Evolutionary conservation across 1,140 invertebrate genomes (phyloP).

Genomic region (Sipha flava): DNA sequence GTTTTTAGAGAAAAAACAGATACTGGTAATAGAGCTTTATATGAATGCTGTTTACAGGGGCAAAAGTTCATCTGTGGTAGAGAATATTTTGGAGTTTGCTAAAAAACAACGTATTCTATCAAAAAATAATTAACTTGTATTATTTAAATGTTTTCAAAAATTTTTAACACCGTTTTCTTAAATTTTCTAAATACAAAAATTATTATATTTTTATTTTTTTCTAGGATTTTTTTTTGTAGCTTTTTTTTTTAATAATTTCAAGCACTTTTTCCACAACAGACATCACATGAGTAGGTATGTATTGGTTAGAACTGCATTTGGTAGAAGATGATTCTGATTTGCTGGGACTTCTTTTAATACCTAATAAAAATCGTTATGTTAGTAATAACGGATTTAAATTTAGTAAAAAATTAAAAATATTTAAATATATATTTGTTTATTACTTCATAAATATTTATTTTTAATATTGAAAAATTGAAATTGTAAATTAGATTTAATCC

Average conservation of each 20-base stretch:
- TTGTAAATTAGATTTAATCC: too few relatives aligned
- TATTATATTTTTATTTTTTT: constrained; percentile 39
- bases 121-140: constrained; percentile 92
- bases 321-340: constrained; percentile 51
- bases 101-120: constrained; percentile 96
- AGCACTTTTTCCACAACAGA: constrained; percentile 61
- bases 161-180: neutral
- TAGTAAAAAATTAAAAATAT: too few relatives aligned
- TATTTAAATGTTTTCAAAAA: neutral
- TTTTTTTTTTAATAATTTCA: constrained; percentile 76
- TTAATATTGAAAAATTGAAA: too few relatives aligned
- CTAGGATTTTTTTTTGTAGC: constrained; percentile 54
- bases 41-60: constrained; percentile 85
- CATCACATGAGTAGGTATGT: neutral
- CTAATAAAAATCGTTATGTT: constrained; percentile 34
- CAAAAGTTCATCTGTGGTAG: constrained; percentile 87
- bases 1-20: constrained; percentile 93
- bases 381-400: too few relatives aligned
- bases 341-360: constrained; percentile 39
- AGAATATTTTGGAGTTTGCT: constrained; percentile 89
- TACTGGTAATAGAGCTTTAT: constrained; percentile 80
- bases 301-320: constrained; percentile 30
- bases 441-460: too few relatives aligned
- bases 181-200: neutral
- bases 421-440: too few relatives aligned